These are phyloP conservation scores for Centropristis striata DNA, from an alignment of 2,113 vertebrate species.

Conservation along the genomic window DNA sequence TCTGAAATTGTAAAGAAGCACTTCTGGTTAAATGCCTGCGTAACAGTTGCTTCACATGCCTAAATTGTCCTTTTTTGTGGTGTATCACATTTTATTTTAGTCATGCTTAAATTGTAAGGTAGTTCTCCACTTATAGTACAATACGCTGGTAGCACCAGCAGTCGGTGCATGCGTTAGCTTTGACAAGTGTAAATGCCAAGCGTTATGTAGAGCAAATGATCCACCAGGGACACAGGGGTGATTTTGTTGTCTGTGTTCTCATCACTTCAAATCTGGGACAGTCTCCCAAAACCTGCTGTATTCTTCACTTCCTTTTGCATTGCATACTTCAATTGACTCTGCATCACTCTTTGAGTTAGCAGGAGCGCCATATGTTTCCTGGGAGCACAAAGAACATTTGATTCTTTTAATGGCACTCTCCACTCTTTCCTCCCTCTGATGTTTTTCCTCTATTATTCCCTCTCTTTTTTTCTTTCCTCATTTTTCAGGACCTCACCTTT, in stretches of 20 bases:
- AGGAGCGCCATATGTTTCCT: conserved; percentile 68
- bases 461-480: conserved; percentile 3
- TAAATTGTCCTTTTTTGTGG: not conserved
- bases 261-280: conserved; percentile 69
- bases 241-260: conserved; percentile 59
- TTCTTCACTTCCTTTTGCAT: conserved; percentile 40
- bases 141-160: not conserved
- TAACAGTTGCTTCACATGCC: not conserved
- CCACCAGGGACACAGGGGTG: conserved; percentile 38
- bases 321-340: conserved; percentile 42
- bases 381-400: conserved; percentile 65
- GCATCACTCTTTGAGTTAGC: conserved; percentile 70
- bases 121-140: not conserved
- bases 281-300: conserved; percentile 50
- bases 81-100: conserved; percentile 18
- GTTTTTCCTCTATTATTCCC: not conserved
- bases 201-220: conserved; percentile 64
- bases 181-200: conserved; percentile 48
- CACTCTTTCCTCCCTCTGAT: conserved; percentile 18
- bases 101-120: not conserved
- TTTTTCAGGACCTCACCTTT: conserved; percentile 8
- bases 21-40: not conserved
- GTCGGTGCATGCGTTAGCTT: conserved; percentile 31
- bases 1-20: not conserved
- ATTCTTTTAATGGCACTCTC: conserved; percentile 50